Percentiles rank a stretch among this genome's conserved stretches.
These are phyloP conservation scores for Zootoca vivipara DNA, from an alignment of 2,113 vertebrate genomes.

Conservation along the genomic window DNA sequence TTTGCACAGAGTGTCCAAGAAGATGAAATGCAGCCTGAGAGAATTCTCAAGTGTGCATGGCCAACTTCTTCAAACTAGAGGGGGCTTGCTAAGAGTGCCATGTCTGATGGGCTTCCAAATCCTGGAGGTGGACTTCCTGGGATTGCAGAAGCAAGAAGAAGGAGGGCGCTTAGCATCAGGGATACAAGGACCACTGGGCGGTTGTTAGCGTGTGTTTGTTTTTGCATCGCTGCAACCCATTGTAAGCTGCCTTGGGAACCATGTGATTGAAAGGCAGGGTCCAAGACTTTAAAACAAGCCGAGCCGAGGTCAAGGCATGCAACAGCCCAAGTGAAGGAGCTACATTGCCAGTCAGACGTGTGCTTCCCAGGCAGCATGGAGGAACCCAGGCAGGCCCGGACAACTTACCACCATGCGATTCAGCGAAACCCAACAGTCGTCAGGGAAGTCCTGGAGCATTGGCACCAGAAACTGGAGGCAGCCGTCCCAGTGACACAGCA, in stretches of 20 bases:
- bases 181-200: too few relatives aligned
- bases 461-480: constrained; percentile 98
- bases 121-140: too few relatives aligned
- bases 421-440: constrained; percentile 97
- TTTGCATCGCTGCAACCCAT: neutral
- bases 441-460: constrained; percentile 97
- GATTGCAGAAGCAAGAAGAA: neutral
- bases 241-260: neutral
- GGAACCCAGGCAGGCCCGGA: neutral
- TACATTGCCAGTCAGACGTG: neutral
- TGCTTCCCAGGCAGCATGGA: too few relatives aligned
- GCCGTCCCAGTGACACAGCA: constrained; percentile 98
- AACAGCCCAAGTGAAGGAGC: neutral
- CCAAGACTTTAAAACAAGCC: neutral
- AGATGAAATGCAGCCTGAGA: too few relatives aligned
- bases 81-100: too few relatives aligned
- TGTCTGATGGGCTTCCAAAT: too few relatives aligned
- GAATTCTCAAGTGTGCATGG: too few relatives aligned
- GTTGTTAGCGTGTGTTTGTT: neutral
- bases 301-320: neutral
- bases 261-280: neutral
- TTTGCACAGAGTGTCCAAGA: too few relatives aligned
- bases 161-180: neutral
- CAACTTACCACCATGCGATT: constrained; percentile 97
- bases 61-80: too few relatives aligned